A percentile compares a stretch with the other conserved stretches of the same genome.
Evolutionary conservation across 2,888 invertebrate species (phyloP).

Genomic region (Allacma fusca): DNA sequence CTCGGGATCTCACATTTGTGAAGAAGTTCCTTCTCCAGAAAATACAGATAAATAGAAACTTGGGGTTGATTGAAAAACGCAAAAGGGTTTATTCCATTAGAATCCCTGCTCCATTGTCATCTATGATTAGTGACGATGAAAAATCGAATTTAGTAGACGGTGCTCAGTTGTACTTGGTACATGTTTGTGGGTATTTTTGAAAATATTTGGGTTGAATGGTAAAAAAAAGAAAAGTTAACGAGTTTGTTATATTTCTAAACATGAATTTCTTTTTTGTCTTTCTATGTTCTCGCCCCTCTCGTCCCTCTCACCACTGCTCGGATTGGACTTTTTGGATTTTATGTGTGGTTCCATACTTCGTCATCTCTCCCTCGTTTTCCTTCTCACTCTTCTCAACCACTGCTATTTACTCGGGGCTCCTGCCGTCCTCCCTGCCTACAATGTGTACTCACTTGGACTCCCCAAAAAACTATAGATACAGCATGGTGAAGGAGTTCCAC

Average conservation of each 20-base stretch:
- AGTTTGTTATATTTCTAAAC: slow-evolving; percentile 25
- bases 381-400: neutral
- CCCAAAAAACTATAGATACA: slow-evolving; percentile 52
- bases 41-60: neutral
- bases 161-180: too few relatives aligned
- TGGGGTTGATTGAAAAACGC: neutral
- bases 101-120: too few relatives aligned
- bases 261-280: slow-evolving; percentile 39
- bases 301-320: slow-evolving; percentile 6
- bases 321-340: slow-evolving; percentile 19
- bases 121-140: too few relatives aligned
- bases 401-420: slow-evolving; percentile 7
- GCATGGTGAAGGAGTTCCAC: slow-evolving; percentile 62
- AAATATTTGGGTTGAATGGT: too few relatives aligned
- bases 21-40: neutral
- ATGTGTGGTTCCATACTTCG: slow-evolving; percentile 17
- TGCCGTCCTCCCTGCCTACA: neutral
- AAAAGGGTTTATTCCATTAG: neutral
- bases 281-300: slow-evolving; percentile 23
- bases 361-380: slow-evolving; percentile 4
- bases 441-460: slow-evolving; percentile 3
- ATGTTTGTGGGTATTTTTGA: too few relatives aligned
- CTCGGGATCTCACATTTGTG: neutral
- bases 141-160: too few relatives aligned
- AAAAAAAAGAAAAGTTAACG: too few relatives aligned